A percentile compares a stretch with the other conserved stretches of the same genome.
These are phyloP conservation scores for Bombus huntii DNA, from an alignment of 1,140 invertebrate genomes.

Conservation along the genomic window DNA sequence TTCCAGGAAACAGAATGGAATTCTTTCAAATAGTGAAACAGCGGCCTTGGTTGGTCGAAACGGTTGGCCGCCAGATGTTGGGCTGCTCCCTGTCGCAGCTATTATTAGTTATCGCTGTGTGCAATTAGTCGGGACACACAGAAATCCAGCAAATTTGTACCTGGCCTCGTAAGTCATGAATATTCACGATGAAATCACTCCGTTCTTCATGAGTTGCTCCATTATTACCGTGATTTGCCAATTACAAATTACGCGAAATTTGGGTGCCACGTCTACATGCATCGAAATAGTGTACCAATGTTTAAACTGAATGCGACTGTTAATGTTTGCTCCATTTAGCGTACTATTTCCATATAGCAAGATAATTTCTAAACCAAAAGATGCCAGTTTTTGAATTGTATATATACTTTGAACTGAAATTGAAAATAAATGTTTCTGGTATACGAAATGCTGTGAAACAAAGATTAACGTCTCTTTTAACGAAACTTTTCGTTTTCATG, in stretches of 20 bases:
- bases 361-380: background rate
- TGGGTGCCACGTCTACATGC: background rate
- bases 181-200: conserved; percentile 31
- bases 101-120: conserved; percentile 34
- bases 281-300: background rate
- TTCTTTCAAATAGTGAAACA: conserved; percentile 9
- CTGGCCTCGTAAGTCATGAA: conserved; percentile 23
- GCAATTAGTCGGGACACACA: conserved; percentile 24
- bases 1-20: conserved; percentile 9
- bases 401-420: too few relatives aligned
- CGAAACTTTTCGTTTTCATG: background rate
- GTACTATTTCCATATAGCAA: background rate
- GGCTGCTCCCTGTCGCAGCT: background rate
- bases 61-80: conserved; percentile 44
- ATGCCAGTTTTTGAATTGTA: background rate
- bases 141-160: conserved; percentile 30
- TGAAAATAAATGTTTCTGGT: background rate
- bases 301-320: background rate
- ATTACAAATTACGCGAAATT: conserved; percentile 13
- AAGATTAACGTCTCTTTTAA: background rate
- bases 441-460: too few relatives aligned
- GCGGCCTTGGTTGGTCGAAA: conserved; percentile 12
- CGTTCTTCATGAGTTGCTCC: conserved; percentile 28
- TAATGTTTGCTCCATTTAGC: background rate
- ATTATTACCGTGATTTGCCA: conserved; percentile 22